Evolutionary conservation across 2,888 invertebrate genomes (phyloP).

Genomic region (Lypha dubia): DNA sequence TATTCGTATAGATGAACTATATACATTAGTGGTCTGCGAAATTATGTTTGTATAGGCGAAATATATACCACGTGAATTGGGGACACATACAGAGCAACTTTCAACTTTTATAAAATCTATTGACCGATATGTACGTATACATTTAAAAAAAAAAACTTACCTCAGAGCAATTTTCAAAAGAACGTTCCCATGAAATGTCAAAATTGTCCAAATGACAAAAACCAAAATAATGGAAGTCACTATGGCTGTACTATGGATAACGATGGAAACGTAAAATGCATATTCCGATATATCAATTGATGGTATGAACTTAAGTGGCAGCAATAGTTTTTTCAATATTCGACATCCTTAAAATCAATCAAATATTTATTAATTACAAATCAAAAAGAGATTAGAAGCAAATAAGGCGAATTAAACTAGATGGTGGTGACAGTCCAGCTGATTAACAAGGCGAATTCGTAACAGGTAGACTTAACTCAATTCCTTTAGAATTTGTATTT

Average conservation of each 20-base stretch:
- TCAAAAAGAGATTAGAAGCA: too few species aligned
- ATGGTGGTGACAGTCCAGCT: too few species aligned
- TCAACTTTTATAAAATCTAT: too few species aligned
- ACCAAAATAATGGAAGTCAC: conserved; percentile 75
- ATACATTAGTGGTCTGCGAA: too few species aligned
- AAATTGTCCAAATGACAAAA: conserved; percentile 74
- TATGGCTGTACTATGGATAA: conserved; percentile 78
- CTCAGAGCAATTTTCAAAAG: conserved; percentile 76
- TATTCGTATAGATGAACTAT: too few species aligned
- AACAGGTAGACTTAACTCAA: too few species aligned
- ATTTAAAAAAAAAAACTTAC: conserved; percentile 42
- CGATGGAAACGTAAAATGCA: conserved; percentile 75
- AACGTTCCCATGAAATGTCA: conserved; percentile 76
- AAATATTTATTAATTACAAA: neutral
- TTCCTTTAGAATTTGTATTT: too few species aligned
- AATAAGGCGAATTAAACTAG: too few species aligned
- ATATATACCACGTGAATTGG: too few species aligned
- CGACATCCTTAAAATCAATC: conserved; percentile 76
- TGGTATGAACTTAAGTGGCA: conserved; percentile 74
- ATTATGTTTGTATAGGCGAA: too few species aligned
- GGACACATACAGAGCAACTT: too few species aligned
- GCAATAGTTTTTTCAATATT: conserved; percentile 76
- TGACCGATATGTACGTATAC: neutral
- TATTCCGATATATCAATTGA: conserved; percentile 75
- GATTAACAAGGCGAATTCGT: too few species aligned